A percentile compares a stretch with the other conserved stretches of the same genome.
Evolutionary conservation across 2,113 vertebrate species (phyloP).

Genomic region (Nyctereutes procyonoides): DNA sequence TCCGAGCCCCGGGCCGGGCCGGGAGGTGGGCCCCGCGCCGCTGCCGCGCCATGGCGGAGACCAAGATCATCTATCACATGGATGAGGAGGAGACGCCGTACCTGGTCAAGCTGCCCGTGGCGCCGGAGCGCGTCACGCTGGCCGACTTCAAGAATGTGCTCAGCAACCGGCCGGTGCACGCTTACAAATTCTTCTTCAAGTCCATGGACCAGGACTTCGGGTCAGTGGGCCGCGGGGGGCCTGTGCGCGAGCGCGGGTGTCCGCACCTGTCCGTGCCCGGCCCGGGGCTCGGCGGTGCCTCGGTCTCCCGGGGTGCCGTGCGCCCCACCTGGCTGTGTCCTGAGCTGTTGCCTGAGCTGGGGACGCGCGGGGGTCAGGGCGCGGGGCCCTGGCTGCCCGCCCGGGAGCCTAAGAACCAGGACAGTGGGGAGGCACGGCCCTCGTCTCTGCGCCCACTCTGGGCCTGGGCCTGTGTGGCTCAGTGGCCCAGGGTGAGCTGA

Average conservation of each 20-base stretch:
- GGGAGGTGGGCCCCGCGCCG: constrained; percentile 44
- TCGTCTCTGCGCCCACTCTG: not conserved
- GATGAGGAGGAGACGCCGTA: constrained; percentile 99
- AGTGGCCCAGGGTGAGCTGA: not conserved
- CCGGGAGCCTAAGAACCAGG: not conserved
- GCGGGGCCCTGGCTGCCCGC: not conserved
- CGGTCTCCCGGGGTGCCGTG: too few relatives aligned
- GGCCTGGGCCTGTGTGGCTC: not conserved
- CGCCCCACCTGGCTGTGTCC: not conserved
- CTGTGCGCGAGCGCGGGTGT: not conserved
- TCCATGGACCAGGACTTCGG: constrained; percentile 99
- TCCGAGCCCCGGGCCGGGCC: constrained; percentile 58
- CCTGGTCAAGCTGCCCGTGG: constrained; percentile 96
- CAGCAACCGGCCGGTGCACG: constrained; percentile 95
- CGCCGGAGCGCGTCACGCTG: constrained; percentile 96
- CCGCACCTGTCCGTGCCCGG: not conserved
- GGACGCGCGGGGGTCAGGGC: not conserved
- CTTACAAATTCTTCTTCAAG: constrained; percentile 99
- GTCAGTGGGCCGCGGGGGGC: constrained; percentile 86
- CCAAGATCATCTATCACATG: constrained; percentile 98
- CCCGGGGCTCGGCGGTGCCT: constrained; percentile 88
- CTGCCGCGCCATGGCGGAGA: constrained; percentile 96
- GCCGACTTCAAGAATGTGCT: constrained; percentile 99
- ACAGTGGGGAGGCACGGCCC: not conserved
- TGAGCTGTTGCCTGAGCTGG: not conserved